Base-by-base conservation (phyloP, 2,888 invertebrate species). In the Acleris literana region DNA sequence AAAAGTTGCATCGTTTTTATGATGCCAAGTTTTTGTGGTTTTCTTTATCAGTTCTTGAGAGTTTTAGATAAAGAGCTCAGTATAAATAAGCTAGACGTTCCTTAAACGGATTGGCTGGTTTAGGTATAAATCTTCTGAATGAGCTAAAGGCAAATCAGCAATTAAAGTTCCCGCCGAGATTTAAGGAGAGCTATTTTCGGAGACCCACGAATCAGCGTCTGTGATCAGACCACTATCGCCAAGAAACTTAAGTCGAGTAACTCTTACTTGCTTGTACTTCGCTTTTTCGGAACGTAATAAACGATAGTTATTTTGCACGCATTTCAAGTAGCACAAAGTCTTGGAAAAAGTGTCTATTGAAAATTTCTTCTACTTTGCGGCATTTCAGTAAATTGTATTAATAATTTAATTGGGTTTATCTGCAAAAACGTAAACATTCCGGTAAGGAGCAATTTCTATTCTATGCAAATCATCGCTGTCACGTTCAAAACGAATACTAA, bases 121-220 rank as follows among this genome's bases (percentile, higher is more conserved):
- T 62, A 46, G 46, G 46, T 46, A 66, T 66, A 66, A 66, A 62
- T 66, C 56, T 65, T 56, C 22, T 52, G 51, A 62, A 66, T 62
- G 52, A 62, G 17, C 66, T 66, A 56, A 52, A 61, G 66, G 48
- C 66, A 66, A 66, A 66, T 66, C 66, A 66, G 66, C 66, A 62
- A 66, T 66, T 66, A 66, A 66, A 66, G 57, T 62, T 66, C 33
- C 62, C 62, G 25, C 9, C 46, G 58, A 66, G 66, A 62, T 66
- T 66, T 62, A 62, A 62, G 56, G 52, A 53, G 57, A 66, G 57
- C 57, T 62, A 66, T 66, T 66, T 66, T 66, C 39, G 60, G n/a
- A 6, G 62, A 48, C 62, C 56, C 51, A 48, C 33, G 57, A 57
- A 66, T 62, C 61, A 66, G 56, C 48, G 66, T 66, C 66, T 66